Base-by-base conservation (phyloP, 2,113 vertebrate genomes). In the Vireo altiloquus region DNA sequence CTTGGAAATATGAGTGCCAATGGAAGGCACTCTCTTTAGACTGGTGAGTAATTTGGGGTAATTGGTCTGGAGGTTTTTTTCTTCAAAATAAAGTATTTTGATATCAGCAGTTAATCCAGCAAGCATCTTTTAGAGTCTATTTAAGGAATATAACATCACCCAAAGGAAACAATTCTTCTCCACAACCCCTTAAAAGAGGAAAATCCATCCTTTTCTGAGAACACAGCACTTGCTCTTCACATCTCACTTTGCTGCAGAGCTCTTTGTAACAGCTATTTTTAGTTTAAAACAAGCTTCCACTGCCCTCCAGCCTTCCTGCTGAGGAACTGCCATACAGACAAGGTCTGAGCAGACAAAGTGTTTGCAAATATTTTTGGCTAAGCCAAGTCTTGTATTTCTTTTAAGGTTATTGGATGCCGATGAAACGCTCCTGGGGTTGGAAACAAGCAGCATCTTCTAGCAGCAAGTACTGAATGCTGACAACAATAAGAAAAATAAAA, bases 251-350 rank as follows among this genome's bases (percentile, higher is more conserved):
- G 28, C 71, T 70, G 66, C 53, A 88, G 54, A 93, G 69, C n/a
- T 76, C 54, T 72, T n/a, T 31, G 7, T 17, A 76, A 87, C 52
- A 87, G 77, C 40, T 95, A 94, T 72, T 91, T 87, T 94, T 82
- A 89, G 76, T 82, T 71, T 89, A 89, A 89, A 92, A 75, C 50
- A 80, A 89, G 90, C 88, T 89, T 97, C 65, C 94, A 95, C 91
- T 95, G 96, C 96, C 94, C 94, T 96, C 96, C 92, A 97, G 94
- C 91, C 91, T 96, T 94, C 60, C 89, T 75, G 68, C 77, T 79
- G 89, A 93, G 91, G 90, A 96, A 96, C 72, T 96, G 77, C 92
- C 5, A 2, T 92, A 91, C 56, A 91, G 28, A 63, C 69, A 56
- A 63, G 19, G 80, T 64, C 83, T 91, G 22, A 61, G 40, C n/a